phyloP scores from a whole-genome alignment of 2,113 vertebrate genomes.

The Sturnira hondurensis region DNA sequence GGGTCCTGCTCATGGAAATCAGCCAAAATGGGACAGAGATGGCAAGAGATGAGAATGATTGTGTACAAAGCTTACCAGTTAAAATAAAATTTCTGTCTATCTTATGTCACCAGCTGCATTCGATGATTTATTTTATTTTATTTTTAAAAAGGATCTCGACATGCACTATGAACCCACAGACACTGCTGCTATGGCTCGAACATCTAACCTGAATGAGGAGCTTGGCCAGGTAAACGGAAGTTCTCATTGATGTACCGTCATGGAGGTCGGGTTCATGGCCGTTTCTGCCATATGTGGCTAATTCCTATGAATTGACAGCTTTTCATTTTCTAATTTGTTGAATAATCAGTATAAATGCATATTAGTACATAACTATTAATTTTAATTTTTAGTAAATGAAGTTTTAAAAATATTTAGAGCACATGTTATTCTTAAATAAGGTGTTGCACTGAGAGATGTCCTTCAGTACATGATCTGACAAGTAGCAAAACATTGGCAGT shows the following conservation, averaged over 20 bases:
- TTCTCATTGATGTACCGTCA: neutral
- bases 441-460: neutral
- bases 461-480: neutral
- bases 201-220: conserved; percentile 98
- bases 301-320: neutral
- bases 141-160: conserved; percentile 88
- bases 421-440: neutral
- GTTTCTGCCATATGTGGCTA: neutral
- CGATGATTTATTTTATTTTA: neutral
- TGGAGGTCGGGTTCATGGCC: neutral
- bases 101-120: neutral
- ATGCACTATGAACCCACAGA: conserved; percentile 96
- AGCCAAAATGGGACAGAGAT: neutral
- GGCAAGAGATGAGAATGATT: neutral
- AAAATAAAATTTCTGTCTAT: neutral
- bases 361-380: neutral
- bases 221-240: conserved; percentile 90
- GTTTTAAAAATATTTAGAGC: neutral
- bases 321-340: neutral
- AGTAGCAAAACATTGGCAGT: neutral
- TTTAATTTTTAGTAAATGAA: neutral
- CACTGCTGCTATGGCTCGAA: conserved; percentile 95
- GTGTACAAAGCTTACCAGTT: neutral
- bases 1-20: neutral
- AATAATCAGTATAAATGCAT: neutral